Conservation (phyloP, 2,888 invertebrate species). For the Lycocerus yunnanus region DNA sequence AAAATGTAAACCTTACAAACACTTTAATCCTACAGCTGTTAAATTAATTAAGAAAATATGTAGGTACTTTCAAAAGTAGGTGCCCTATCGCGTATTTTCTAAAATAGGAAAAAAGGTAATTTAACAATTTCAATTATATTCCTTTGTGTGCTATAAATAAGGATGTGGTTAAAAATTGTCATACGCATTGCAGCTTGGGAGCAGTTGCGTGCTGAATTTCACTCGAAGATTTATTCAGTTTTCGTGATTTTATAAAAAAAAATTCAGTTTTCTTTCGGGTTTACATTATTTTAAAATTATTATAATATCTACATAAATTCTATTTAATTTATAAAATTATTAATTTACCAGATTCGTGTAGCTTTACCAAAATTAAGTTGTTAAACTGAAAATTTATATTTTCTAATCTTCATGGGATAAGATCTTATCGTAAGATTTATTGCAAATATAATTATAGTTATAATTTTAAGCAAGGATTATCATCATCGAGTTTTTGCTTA, state of each 20-base stretch:
- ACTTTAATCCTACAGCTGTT: neutral
- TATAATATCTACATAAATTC: neutral
- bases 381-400: constrained; percentile 2
- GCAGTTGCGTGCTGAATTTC: constrained; percentile 21
- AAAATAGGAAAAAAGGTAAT: constrained; percentile 6
- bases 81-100: neutral
- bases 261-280: neutral
- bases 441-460: constrained; percentile 3
- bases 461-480: neutral
- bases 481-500: neutral
- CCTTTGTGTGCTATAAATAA: constrained; percentile 19
- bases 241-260: constrained; percentile 13
- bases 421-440: constrained; percentile 4
- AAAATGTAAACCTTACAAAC: neutral
- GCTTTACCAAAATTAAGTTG: neutral
- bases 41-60: neutral
- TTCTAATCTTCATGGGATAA: neutral
- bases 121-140: constrained; percentile 14
- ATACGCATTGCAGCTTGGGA: constrained; percentile 24
- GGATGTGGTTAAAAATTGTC: constrained; percentile 16
- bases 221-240: constrained; percentile 17
- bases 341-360: neutral
- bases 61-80: too few species aligned
- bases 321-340: neutral
- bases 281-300: neutral